Evolutionary conservation across 2,888 invertebrate genomes (phyloP), one percentile per base, ranked within the genome.

Genomic region (Cryptocephalus primarius): DNA sequence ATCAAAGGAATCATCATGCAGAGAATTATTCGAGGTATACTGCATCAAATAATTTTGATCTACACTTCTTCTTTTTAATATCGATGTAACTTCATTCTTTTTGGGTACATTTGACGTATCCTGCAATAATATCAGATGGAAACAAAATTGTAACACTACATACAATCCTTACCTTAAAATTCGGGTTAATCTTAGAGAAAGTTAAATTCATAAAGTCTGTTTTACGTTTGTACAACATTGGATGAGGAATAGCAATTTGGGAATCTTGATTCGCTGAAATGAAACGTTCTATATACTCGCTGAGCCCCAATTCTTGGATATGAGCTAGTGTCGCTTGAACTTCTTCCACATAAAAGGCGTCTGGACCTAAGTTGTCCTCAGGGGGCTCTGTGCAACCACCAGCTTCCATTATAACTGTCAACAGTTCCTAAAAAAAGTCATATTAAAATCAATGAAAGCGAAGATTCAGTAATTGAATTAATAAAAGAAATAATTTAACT

Each of bases 331-430:
- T 91, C 51, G 88, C 88, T 66, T 88, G 87, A 43, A 87, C 91
- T 68, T 93, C 92, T 70, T 92, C 90, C 0, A 93, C 87, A 60
- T 90, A 89, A 68, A 90, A 87, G 1, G 85, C 80, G 49, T 88
- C 85, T 0, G 89, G 88, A 0, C 82, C 80, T 33, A 77, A 76
- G 40, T 76, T 71, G 12, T 78, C 79, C 38, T 78, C 72, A 45
- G 78, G 71, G 74, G 82, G 66, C 61, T 81, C 80, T 4, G 84
- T 83, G 59, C 83, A 83, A 33, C 83, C 83, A n/a, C 84, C 85
- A 14, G 83, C 79, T 71, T 85, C 85, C 69, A 89, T 77, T 41
- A 89, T 72, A 8, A 84, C 83, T 0, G 79, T 78, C 53, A 89
- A 64, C 50, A 86, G 67, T 55, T 86, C 75, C 64, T 81, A 73